phyloP scores from a whole-genome alignment of 2,797 vertebrate genomes.

The Natrix natrix region DNA sequence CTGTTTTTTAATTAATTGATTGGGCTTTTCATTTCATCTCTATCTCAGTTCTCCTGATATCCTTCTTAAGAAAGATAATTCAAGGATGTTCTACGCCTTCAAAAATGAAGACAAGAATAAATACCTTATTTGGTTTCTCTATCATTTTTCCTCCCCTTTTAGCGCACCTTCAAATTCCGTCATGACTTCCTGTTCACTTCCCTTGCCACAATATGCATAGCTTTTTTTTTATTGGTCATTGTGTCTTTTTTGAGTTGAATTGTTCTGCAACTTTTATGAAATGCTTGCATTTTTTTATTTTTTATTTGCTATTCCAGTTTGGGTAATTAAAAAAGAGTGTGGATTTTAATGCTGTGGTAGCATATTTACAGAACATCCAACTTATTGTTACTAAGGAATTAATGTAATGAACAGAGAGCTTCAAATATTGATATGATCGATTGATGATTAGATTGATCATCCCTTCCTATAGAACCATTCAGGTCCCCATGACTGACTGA shows the following conservation, averaged over 20 bases:
- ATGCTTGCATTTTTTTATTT: neutral
- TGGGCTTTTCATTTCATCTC: neutral
- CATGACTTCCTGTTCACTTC: neutral
- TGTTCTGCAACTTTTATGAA: neutral
- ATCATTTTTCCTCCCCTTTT: neutral
- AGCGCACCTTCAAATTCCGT: neutral
- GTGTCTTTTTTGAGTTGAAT: neutral
- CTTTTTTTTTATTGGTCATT: neutral
- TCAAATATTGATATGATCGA: neutral
- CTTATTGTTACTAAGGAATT: neutral
- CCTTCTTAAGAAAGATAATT: neutral
- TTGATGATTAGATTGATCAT: neutral
- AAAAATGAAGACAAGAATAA: neutral
- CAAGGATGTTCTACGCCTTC: neutral
- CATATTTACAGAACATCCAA: neutral
- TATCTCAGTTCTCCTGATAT: neutral
- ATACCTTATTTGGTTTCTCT: neutral
- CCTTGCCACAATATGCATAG: neutral
- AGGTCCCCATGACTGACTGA: neutral
- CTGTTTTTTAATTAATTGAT: neutral
- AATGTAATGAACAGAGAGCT: neutral
- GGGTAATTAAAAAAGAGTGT: neutral
- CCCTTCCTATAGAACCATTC: neutral
- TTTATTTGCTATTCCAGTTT: neutral
- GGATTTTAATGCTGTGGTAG: neutral